phyloP scores from a whole-genome alignment of 2,797 vertebrate genomes.

The Allobates femoralis region DNA sequence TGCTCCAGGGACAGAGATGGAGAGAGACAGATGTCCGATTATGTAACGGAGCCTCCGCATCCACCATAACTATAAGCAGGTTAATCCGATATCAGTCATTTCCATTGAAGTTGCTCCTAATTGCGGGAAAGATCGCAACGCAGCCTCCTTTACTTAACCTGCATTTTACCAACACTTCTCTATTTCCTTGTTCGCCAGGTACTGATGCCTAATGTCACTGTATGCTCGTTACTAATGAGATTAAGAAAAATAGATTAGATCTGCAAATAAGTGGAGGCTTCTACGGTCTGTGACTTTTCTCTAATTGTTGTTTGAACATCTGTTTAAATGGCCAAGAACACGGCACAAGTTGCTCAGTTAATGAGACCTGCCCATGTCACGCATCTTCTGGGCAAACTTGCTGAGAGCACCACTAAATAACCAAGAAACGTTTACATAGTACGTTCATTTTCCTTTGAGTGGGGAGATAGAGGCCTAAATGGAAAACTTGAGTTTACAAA shows the following conservation, averaged over 20 bases:
- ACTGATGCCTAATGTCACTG: constrained; percentile 1
- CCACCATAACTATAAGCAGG: background rate
- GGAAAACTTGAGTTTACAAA: background rate
- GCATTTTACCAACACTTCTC: background rate
- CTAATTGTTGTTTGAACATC: constrained; percentile 43
- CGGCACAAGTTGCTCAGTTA: background rate
- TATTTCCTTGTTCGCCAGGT: background rate
- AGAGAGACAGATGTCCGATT: background rate
- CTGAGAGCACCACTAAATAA: background rate
- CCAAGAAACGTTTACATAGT: too few species aligned
- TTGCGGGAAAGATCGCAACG: background rate
- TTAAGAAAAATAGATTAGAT: constrained; percentile 45
- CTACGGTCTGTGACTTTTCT: background rate
- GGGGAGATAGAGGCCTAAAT: too few species aligned
- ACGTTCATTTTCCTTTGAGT: too few species aligned
- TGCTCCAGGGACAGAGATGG: background rate
- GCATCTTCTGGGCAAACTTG: too few species aligned
- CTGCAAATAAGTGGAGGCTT: constrained; percentile 28
- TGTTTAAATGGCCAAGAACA: constrained; percentile 32
- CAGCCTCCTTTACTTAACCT: background rate
- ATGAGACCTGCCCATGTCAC: constrained; percentile 3
- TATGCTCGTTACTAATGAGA: constrained; percentile 44
- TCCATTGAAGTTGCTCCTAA: constrained; percentile 8
- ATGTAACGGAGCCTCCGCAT: background rate
- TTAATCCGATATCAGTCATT: background rate